Percentiles rank a stretch among this genome's conserved stretches.
Conservation (phyloP, 2,113 vertebrate species). For the Motacilla alba region DNA sequence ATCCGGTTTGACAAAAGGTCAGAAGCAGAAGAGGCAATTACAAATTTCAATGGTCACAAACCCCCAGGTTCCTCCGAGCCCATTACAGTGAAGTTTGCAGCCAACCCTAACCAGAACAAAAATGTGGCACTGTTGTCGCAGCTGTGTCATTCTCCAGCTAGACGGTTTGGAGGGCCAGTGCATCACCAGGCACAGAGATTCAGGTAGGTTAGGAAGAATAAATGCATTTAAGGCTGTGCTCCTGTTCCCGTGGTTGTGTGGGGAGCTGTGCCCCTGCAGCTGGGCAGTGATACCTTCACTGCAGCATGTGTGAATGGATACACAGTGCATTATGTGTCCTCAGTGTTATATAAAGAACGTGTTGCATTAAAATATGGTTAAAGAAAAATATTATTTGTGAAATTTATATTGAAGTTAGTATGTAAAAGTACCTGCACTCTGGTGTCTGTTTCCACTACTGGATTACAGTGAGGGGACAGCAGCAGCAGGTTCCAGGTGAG, state of each 20-base stretch:
- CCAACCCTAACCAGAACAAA: slow-evolving; percentile 97
- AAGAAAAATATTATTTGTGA: slow-evolving; percentile 5
- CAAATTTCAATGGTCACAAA: slow-evolving; percentile 95
- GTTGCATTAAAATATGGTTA: slow-evolving; percentile 5
- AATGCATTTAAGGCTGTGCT: slow-evolving; percentile 25
- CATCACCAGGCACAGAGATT: slow-evolving; percentile 98
- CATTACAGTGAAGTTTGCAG: slow-evolving; percentile 96
- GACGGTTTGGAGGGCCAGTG: slow-evolving; percentile 92
- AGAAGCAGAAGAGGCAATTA: slow-evolving; percentile 95
- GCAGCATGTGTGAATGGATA: not conserved
- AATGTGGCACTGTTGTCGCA: slow-evolving; percentile 93
- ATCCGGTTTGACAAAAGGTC: slow-evolving; percentile 96
- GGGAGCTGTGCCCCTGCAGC: not conserved
- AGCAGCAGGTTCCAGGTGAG: not conserved
- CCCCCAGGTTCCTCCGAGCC: slow-evolving; percentile 90
- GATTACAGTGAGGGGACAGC: not conserved
- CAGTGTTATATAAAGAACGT: not conserved
- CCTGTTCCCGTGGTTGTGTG: not conserved
- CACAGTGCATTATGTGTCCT: not conserved
- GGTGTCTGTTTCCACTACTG: not conserved
- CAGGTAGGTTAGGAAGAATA: slow-evolving; percentile 79
- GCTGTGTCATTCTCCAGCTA: slow-evolving; percentile 91
- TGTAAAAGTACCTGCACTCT: not conserved
- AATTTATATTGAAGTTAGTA: not conserved
- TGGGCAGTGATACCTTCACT: not conserved